Conservation (phyloP, 2,797 vertebrate species). For the Moxostoma hubbsi region DNA sequence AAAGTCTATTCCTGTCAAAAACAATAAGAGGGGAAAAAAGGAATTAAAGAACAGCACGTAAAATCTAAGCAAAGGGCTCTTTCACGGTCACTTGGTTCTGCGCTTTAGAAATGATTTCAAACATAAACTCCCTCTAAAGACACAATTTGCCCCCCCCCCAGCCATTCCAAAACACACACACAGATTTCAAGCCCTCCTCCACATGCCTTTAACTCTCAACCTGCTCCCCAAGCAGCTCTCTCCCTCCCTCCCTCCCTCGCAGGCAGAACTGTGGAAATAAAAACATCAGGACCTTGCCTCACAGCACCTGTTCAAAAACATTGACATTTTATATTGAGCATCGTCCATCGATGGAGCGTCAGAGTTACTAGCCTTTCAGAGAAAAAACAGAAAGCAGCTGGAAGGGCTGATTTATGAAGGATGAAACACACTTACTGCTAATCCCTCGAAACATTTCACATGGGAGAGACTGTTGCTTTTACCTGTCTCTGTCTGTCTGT, state of each 20-base stretch:
- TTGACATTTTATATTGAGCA: constrained; percentile 81
- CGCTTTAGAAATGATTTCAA: constrained; percentile 58
- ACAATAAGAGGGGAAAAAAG: constrained; percentile 23
- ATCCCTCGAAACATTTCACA: constrained; percentile 59
- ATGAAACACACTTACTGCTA: constrained; percentile 51
- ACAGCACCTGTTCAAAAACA: constrained; percentile 84
- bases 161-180: constrained; percentile 13
- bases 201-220: constrained; percentile 67
- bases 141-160: constrained; percentile 60
- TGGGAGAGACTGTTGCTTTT: constrained; percentile 49
- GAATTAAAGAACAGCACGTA: constrained; percentile 54
- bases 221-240: constrained; percentile 68
- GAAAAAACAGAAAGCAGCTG: constrained; percentile 62
- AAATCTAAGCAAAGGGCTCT: constrained; percentile 63
- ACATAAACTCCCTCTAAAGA: constrained; percentile 60
- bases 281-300: constrained; percentile 79
- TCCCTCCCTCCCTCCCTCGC: constrained; percentile 68
- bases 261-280: constrained; percentile 78
- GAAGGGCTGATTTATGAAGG: constrained; percentile 53
- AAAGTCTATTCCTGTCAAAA: constrained; percentile 44
- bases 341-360: constrained; percentile 67
- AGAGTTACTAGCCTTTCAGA: constrained; percentile 69
- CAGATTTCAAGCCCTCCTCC: constrained; percentile 59
- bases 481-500: not conserved
- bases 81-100: constrained; percentile 64